Base-by-base conservation (phyloP, 2,888 invertebrate species). In the Pollenia angustigena region DNA sequence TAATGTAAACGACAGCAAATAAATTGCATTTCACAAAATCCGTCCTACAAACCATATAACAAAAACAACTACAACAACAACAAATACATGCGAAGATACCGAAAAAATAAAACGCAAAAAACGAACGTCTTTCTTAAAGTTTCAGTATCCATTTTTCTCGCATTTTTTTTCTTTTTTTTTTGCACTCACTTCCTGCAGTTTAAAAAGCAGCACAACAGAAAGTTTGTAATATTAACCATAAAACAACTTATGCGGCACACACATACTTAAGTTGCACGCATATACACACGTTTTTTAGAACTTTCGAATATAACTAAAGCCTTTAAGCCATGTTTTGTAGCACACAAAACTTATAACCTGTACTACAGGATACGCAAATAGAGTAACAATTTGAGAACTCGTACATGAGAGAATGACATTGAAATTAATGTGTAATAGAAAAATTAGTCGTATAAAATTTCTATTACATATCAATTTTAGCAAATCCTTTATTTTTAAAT, bases 1-100 rank as follows among this genome's bases (percentile, higher is more conserved):
- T 90, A 90, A 90, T 90, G 91, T 89, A 88, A 89, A 88, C 90
- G 91, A 91, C 92, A 91, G 92, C 90, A 91, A 91, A 91, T 91
- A 92, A 91, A 91, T 91, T 91, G 92, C 91, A 91, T 92, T 91
- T 90, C 88, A 88, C 87, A 85, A 78, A 85, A 81, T 88, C 83
- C 83, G 79, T 83, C 78, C 76, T 71, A 71, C 76, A 68, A 75
- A 66, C 60, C 68, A 66, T 46, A n/a, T 58, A 79, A 60, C 58
- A 79, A 60, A 48, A 82, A 69, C 12, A 52, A 58, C 56, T 42
- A 44, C 12, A 44, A 8, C 46, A 44, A 52, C 40, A 60, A 56
- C 54, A 78, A 69, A 50, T 40, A 14, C 18, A 48, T 48, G n/a
- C 32, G 69, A 66, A 66, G 64, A 40, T 42, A 42, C n/a, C 32